These are phyloP conservation scores for Nycticebus coucang DNA, from an alignment of 2,113 vertebrate species.

Conservation along the genomic window DNA sequence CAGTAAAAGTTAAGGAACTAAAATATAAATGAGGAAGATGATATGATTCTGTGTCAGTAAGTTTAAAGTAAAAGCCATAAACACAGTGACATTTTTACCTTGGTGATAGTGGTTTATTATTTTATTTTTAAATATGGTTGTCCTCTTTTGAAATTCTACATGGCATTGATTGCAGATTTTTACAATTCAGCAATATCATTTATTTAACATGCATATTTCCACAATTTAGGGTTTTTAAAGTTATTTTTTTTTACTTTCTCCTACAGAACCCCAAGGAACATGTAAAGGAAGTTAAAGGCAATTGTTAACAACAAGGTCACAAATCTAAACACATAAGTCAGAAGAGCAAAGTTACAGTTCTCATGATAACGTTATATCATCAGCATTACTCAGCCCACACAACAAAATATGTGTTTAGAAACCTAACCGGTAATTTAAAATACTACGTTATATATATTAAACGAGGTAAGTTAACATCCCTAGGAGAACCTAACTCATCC, in stretches of 20 bases:
- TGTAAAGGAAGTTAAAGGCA: constrained; percentile 23
- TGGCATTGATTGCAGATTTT: background rate
- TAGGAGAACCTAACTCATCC: constrained; percentile 60
- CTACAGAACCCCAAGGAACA: constrained; percentile 22
- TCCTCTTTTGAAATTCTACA: background rate
- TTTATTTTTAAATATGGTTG: background rate
- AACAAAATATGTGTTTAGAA: constrained; percentile 73
- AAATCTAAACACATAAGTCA: constrained; percentile 69
- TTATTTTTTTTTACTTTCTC: constrained; percentile 5
- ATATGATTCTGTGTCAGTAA: background rate
- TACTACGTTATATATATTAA: constrained; percentile 67
- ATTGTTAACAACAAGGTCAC: constrained; percentile 62
- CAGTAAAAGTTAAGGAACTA: background rate
- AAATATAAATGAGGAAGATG: background rate
- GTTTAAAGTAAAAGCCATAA: constrained; percentile 15
- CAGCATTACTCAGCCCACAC: constrained; percentile 1
- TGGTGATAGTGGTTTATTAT: background rate
- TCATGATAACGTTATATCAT: constrained; percentile 67
- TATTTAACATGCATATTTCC: background rate
- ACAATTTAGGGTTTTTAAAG: background rate
- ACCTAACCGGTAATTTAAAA: constrained; percentile 73
- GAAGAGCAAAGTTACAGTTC: constrained; percentile 65
- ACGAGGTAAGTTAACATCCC: constrained; percentile 63
- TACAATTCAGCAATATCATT: background rate
- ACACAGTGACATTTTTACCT: background rate